Evolutionary conservation across 2,888 invertebrate genomes (phyloP).

Genomic region (Cheiracanthium punctorium): DNA sequence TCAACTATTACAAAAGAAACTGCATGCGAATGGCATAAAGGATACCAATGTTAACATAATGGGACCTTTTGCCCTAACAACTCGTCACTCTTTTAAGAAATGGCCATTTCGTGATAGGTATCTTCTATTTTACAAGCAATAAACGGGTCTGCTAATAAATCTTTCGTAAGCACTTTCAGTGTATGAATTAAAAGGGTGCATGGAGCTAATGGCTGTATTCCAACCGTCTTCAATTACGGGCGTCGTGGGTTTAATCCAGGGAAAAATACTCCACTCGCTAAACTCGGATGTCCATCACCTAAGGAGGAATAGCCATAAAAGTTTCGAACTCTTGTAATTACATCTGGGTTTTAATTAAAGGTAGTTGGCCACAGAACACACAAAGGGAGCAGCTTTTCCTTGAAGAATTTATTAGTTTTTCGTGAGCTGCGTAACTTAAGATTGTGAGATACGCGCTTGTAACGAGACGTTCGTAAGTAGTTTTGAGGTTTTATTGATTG

Average conservation of each 20-base stretch:
- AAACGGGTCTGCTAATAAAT: slow-evolving; percentile 59
- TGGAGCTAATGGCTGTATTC: not conserved
- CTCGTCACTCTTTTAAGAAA: slow-evolving; percentile 17
- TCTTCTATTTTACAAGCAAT: slow-evolving; percentile 50
- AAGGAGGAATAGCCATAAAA: slow-evolving; percentile 51
- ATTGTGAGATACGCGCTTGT: not conserved
- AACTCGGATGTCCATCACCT: slow-evolving; percentile 53
- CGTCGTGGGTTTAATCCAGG: slow-evolving; percentile 52
- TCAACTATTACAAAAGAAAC: not conserved
- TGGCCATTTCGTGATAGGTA: slow-evolving; percentile 52
- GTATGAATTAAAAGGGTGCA: slow-evolving; percentile 60
- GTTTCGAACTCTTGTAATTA: slow-evolving; percentile 32
- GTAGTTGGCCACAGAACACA: slow-evolving; percentile 1
- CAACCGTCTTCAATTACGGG: slow-evolving; percentile 37
- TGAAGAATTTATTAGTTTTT: not conserved
- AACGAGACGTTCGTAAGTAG: no score
- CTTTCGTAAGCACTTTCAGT: slow-evolving; percentile 35
- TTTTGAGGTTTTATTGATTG: no score
- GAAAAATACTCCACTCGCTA: slow-evolving; percentile 28
- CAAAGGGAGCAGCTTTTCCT: not conserved
- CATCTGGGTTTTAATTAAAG: slow-evolving; percentile 14
- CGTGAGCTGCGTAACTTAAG: not conserved
- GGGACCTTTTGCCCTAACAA: not conserved
- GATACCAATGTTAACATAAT: not conserved
- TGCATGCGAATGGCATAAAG: not conserved